A percentile compares a stretch with the other conserved stretches of the same genome.
Conservation (phyloP, 2,113 vertebrate species). For the Anas platyrhynchos region DNA sequence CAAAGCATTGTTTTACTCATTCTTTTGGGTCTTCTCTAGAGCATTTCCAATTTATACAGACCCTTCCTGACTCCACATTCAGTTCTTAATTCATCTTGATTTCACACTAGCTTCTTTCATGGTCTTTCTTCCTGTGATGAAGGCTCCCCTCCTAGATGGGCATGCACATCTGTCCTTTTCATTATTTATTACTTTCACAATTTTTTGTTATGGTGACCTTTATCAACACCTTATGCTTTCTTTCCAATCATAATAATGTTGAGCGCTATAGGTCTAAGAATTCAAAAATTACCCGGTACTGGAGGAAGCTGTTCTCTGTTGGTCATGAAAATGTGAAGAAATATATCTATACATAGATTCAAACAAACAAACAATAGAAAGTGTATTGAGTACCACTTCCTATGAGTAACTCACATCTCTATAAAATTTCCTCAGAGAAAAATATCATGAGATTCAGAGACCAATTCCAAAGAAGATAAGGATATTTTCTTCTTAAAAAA, state of each 20-base stretch:
- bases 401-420: background rate
- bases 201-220: background rate
- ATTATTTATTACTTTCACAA: background rate
- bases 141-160: background rate
- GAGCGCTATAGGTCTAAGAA: background rate
- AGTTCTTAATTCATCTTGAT: background rate
- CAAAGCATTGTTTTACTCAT: constrained; percentile 4
- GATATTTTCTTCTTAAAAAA: background rate
- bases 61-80: background rate
- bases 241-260: background rate
- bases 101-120: background rate
- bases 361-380: background rate
- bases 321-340: background rate
- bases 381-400: background rate
- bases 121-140: background rate
- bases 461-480: background rate
- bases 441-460: background rate
- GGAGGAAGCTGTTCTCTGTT: background rate
- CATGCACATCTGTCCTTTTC: background rate
- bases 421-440: background rate
- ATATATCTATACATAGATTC: background rate
- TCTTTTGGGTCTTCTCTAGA: background rate
- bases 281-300: background rate
- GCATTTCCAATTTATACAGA: background rate
- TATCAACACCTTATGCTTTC: background rate